Percentiles rank a stretch among this genome's conserved stretches.
phyloP scores from a whole-genome alignment of 2,797 vertebrate genomes.

The Malurus splendens region DNA sequence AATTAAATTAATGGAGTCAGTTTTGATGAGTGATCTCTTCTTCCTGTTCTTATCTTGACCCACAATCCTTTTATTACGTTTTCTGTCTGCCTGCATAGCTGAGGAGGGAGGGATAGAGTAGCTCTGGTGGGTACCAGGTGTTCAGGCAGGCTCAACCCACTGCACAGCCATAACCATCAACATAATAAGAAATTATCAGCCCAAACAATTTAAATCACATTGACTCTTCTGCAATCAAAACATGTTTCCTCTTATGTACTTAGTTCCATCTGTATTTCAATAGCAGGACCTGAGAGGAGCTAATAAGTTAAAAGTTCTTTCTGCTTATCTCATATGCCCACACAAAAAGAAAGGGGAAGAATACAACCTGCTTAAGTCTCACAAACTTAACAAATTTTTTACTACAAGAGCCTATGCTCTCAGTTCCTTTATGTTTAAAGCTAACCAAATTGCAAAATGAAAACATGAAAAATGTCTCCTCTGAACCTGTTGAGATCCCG shows the following conservation, averaged over 20 bases:
- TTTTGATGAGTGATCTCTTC: background rate
- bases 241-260: background rate
- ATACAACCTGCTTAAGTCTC: background rate
- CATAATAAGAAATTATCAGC: background rate
- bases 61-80: background rate
- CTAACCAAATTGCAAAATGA: background rate
- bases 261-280: background rate
- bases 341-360: background rate
- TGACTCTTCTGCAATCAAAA: background rate
- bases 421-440: background rate
- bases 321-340: background rate
- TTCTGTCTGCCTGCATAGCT: rapidly evolving
- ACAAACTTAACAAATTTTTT: background rate
- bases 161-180: background rate
- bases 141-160: background rate
- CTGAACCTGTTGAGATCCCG: background rate
- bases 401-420: background rate
- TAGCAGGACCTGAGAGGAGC: background rate
- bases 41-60: background rate
- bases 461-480: background rate
- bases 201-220: background rate
- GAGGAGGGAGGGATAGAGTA: background rate
- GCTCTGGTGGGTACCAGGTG: background rate
- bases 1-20: background rate
- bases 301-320: background rate